phyloP scores from a whole-genome alignment of 64 coral and sea anemone species.

The Cladopsammia gracilis region DNA sequence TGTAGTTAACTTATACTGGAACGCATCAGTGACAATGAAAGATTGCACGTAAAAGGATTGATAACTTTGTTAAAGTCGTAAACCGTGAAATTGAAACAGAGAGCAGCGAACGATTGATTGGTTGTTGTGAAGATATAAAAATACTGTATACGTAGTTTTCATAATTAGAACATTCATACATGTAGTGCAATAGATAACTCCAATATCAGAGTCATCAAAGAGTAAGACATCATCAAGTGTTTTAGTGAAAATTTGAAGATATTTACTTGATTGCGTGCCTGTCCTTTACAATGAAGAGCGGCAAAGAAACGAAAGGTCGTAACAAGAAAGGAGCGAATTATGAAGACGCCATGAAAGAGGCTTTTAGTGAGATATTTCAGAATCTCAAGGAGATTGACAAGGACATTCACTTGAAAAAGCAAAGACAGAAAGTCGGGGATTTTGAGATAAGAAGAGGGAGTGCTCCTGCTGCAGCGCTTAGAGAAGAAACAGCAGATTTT shows the following conservation, averaged over 20 bases:
- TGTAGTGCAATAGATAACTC: too few species aligned
- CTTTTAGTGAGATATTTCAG: constrained; percentile 17
- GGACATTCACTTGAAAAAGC: background rate
- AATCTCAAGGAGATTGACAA: constrained; percentile 36
- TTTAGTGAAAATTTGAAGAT: background rate
- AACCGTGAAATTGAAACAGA: too few species aligned
- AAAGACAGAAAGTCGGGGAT: background rate
- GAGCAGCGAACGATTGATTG: too few species aligned
- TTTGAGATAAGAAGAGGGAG: constrained; percentile 1
- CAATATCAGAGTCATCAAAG: too few species aligned
- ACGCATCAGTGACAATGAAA: too few species aligned
- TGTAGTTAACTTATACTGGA: too few species aligned
- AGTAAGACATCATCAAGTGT: background rate
- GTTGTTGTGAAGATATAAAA: too few species aligned
- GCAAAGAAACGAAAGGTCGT: background rate
- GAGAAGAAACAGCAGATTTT: background rate
- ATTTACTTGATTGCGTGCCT: background rate
- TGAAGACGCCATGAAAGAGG: constrained; percentile 7
- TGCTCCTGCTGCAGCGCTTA: background rate
- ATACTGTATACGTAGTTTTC: too few species aligned
- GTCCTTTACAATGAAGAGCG: background rate
- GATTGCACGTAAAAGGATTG: too few species aligned
- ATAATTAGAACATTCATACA: too few species aligned
- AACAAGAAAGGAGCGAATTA: background rate
- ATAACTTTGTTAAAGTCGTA: too few species aligned